These are phyloP conservation scores for Cyprinodon diabolis DNA, from an alignment of 2,797 vertebrate genomes.

Conservation along the genomic window DNA sequence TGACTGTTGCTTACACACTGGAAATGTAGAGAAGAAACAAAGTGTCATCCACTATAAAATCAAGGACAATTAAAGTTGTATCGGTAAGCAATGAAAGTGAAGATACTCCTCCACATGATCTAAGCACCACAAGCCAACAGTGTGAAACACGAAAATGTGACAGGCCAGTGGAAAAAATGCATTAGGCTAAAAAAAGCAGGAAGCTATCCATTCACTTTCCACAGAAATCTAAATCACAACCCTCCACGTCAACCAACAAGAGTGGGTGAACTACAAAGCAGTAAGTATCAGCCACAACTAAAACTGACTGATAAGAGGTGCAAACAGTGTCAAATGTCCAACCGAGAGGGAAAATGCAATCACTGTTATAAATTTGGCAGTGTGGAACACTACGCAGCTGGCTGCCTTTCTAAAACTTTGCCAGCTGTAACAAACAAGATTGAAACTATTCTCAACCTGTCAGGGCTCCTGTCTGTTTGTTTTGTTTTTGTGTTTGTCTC, in stretches of 20 bases:
- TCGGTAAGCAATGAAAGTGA: neutral
- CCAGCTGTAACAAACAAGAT: neutral
- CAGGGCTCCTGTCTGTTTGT: too few relatives aligned
- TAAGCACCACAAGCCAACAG: neutral
- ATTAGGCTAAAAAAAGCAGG: neutral
- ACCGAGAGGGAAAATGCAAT: neutral
- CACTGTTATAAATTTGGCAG: slow-evolving; percentile 13
- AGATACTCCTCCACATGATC: neutral
- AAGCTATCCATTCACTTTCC: slow-evolving; percentile 7
- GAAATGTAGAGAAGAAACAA: slow-evolving; percentile 4
- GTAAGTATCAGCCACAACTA: neutral
- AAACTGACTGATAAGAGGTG: neutral
- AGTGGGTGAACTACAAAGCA: neutral
- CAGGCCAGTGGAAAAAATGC: neutral
- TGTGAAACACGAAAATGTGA: neutral
- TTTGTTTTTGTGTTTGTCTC: too few relatives aligned
- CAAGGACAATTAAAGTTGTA: neutral
- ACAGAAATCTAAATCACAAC: neutral
- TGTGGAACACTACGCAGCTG: neutral
- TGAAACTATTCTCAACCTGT: too few relatives aligned
- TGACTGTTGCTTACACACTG: neutral
- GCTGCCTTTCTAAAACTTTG: neutral
- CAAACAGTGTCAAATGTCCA: neutral
- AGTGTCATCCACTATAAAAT: neutral
- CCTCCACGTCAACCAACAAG: rapidly evolving